phyloP scores from a whole-genome alignment of 1,140 invertebrate genomes.

The Argopecten irradians region DNA sequence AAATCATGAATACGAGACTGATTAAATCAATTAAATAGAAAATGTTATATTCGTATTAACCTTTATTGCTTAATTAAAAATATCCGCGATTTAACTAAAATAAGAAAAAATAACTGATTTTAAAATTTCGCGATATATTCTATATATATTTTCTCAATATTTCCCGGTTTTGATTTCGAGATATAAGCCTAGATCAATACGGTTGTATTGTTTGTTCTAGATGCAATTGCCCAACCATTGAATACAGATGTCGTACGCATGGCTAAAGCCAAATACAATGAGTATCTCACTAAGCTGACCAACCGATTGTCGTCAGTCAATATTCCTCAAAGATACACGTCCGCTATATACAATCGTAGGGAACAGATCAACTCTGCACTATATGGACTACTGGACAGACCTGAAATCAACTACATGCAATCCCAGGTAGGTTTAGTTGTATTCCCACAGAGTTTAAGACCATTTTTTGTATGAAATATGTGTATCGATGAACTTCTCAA shows the following conservation, averaged over 20 bases:
- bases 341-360: slow-evolving; percentile 54
- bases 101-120: too few relatives aligned
- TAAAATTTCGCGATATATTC: too few relatives aligned
- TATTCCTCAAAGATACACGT: slow-evolving; percentile 50
- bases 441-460: too few relatives aligned
- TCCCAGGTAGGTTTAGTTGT: not conserved
- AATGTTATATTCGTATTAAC: too few relatives aligned
- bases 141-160: not conserved
- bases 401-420: slow-evolving; percentile 41
- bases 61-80: too few relatives aligned
- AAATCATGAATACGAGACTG: too few relatives aligned
- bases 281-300: not conserved
- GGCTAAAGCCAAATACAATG: not conserved
- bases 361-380: slow-evolving; percentile 49
- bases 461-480: too few relatives aligned
- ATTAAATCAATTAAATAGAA: too few relatives aligned
- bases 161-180: too few relatives aligned
- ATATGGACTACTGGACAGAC: slow-evolving; percentile 26
- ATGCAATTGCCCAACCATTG: not conserved
- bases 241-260: not conserved
- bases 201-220: not conserved
- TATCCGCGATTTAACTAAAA: too few relatives aligned
- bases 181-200: too few relatives aligned
- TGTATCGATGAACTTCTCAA: too few relatives aligned
- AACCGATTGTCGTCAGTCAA: not conserved